Evolutionary conservation across 2,888 invertebrate species (phyloP).

Genomic region (Andricus quercusramuli): DNA sequence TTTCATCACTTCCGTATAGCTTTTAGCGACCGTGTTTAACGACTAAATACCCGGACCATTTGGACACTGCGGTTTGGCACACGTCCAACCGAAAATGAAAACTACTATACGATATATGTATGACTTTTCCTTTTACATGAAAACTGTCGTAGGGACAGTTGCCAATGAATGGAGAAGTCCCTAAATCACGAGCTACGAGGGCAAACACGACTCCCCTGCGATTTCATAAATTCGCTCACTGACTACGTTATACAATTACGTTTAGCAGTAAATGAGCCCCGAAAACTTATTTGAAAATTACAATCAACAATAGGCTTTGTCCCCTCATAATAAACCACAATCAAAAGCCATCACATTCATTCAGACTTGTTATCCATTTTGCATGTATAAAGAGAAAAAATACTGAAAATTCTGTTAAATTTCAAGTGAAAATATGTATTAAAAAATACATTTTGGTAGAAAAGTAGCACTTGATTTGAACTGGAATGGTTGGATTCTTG

Average conservation of each 20-base stretch:
- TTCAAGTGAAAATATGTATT: background rate
- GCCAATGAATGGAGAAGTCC: background rate
- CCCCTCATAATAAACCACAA: background rate
- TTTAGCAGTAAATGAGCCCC: constrained; percentile 1
- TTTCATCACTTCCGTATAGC: background rate
- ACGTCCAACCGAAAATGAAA: background rate
- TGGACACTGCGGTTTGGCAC: background rate
- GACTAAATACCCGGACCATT: background rate
- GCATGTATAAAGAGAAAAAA: background rate
- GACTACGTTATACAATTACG: background rate
- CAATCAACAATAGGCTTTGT: background rate
- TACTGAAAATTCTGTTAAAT: background rate
- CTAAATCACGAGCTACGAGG: constrained; percentile 6
- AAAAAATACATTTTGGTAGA: background rate
- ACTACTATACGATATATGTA: background rate
- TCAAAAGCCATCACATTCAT: background rate
- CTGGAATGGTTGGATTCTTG: background rate
- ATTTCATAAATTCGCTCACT: background rate
- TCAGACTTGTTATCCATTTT: background rate
- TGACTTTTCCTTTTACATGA: background rate
- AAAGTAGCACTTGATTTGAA: background rate
- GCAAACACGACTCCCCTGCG: background rate
- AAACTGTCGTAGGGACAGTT: background rate
- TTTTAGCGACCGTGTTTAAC: background rate
- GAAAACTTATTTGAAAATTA: background rate